Conservation (phyloP, 2,113 vertebrate species). For the Cariama cristata region DNA sequence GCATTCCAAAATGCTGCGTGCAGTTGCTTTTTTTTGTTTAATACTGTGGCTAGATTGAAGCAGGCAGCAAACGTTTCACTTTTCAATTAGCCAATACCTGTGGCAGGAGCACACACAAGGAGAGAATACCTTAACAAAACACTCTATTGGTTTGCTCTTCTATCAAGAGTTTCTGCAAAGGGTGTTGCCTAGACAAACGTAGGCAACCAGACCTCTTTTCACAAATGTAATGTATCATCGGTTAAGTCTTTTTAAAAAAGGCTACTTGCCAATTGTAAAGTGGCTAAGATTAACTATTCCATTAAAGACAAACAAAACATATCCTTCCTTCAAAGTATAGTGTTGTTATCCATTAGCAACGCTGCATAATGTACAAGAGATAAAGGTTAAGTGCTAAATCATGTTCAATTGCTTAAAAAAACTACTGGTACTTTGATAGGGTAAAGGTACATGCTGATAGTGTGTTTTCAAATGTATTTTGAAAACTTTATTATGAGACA, state of each 20-base stretch:
- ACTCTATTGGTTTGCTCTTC: not conserved
- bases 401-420: not conserved
- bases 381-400: conserved; percentile 35
- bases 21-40: not conserved
- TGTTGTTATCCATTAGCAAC: conserved; percentile 23
- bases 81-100: not conserved
- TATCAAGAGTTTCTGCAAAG: not conserved
- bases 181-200: not conserved
- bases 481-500: not conserved
- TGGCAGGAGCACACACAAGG: not conserved
- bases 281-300: not conserved
- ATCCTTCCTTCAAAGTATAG: not conserved
- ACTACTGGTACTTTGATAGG: not conserved
- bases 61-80: not conserved
- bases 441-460: not conserved
- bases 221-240: not conserved
- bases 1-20: not conserved
- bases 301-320: conserved; percentile 34
- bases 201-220: not conserved
- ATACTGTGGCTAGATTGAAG: not conserved
- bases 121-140: not conserved
- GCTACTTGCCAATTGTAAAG: conserved; percentile 9
- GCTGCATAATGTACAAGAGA: not conserved
- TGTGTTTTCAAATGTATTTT: not conserved
- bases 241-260: not conserved